These are phyloP conservation scores for Catharus bicknelli DNA, from an alignment of 2,113 vertebrate genomes.

Conservation along the genomic window DNA sequence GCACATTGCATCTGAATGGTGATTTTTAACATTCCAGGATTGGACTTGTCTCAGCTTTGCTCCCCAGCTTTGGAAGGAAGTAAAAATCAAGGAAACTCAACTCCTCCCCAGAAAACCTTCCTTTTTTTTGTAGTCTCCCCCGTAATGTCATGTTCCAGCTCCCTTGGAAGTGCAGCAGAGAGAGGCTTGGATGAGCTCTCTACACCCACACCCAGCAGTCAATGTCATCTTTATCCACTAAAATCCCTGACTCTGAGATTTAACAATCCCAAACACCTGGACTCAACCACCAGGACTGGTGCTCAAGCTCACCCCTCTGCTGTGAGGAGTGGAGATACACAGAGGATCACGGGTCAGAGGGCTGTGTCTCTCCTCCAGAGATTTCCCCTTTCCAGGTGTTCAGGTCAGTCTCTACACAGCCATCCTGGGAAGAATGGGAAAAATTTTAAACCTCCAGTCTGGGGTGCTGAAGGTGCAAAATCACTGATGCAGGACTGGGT, in stretches of 20 bases:
- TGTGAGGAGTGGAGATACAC: fast-evolving
- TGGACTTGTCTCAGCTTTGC: neutral
- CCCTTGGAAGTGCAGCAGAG: fast-evolving
- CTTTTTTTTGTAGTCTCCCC: neutral
- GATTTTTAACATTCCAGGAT: fast-evolving
- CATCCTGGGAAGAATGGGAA: neutral
- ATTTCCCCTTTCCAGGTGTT: neutral
- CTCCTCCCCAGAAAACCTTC: neutral
- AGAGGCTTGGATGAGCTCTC: neutral
- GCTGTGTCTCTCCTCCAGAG: neutral
- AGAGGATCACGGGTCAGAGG: fast-evolving
- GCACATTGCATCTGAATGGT: neutral
- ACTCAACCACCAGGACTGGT: fast-evolving
- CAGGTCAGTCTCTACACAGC: neutral
- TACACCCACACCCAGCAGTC: fast-evolving
- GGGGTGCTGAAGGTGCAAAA: fast-evolving
- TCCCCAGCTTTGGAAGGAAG: neutral
- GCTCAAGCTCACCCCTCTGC: neutral
- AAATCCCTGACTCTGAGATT: neutral
- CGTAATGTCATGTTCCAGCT: fast-evolving
- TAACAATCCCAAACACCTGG: neutral
- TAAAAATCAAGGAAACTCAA: neutral
- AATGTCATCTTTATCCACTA: fast-evolving
- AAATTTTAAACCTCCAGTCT: neutral
- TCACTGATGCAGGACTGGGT: fast-evolving